A percentile compares a stretch with the other conserved stretches of the same genome.
Conservation (phyloP, 2,888 invertebrate genomes). For the Stegana nigrithorax region DNA sequence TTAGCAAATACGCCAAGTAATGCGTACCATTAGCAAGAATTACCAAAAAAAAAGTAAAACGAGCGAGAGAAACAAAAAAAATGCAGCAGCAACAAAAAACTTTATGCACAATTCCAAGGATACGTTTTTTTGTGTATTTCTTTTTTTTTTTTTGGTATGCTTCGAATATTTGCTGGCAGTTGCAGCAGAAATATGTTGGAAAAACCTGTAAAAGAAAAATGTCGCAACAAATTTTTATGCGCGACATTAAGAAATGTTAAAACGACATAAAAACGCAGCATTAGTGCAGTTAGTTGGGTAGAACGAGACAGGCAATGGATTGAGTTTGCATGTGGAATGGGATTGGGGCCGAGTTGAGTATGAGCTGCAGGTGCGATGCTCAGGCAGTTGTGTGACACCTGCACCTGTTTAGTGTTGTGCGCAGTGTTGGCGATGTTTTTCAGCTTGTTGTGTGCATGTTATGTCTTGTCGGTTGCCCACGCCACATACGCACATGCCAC, state of each 20-base stretch:
- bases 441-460: background rate
- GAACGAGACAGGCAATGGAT: background rate
- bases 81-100: background rate
- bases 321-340: background rate
- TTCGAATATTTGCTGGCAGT: background rate
- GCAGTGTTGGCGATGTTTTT: background rate
- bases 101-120: background rate
- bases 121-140: background rate
- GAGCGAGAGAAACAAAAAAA: too few relatives aligned
- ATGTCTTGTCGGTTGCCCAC: background rate
- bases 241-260: slow-evolving; percentile 56
- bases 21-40: slow-evolving; percentile 13
- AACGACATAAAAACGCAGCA: slow-evolving; percentile 52
- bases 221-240: slow-evolving; percentile 19
- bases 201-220: slow-evolving; percentile 7
- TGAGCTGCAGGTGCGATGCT: background rate
- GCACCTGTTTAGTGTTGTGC: slow-evolving; percentile 4
- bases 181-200: background rate
- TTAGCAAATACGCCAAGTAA: slow-evolving; percentile 19
- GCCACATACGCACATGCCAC: background rate
- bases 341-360: background rate
- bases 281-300: background rate
- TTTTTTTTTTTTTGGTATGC: background rate
- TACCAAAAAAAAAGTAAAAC: background rate
- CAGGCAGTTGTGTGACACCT: background rate